A percentile compares a stretch with the other conserved stretches of the same genome.
Conservation (phyloP, 2,113 vertebrate genomes). For the Morone saxatilis region DNA sequence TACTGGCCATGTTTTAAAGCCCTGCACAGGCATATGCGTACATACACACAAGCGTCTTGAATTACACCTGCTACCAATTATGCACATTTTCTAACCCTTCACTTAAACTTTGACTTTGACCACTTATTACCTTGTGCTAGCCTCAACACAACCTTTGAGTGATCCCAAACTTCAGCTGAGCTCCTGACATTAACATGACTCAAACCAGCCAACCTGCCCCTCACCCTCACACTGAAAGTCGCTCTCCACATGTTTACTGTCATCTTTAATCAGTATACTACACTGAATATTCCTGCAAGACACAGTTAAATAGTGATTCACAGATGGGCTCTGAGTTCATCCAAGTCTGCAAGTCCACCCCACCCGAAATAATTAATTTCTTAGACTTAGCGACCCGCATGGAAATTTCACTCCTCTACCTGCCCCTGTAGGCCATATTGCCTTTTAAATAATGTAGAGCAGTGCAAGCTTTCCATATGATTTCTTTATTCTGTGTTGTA, state of each 20-base stretch:
- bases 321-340: background rate
- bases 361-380: no score
- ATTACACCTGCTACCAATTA: background rate
- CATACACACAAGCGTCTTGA: background rate
- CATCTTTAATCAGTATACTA: slow-evolving; percentile 8
- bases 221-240: background rate
- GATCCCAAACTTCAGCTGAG: background rate
- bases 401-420: no score
- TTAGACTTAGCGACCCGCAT: no score
- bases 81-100: slow-evolving; percentile 2
- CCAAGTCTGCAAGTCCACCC: no score
- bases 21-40: background rate
- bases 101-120: background rate
- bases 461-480: no score
- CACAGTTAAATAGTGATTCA: background rate
- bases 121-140: background rate
- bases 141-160: background rate
- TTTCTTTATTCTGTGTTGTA: no score
- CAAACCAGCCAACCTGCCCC: background rate
- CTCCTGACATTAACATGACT: slow-evolving; percentile 5
- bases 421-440: no score
- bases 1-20: background rate
- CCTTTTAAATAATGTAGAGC: no score
- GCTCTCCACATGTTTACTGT: slow-evolving; percentile 24
- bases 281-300: background rate